phyloP scores from a whole-genome alignment of 2,888 invertebrate species.

The Aradus depressus region DNA sequence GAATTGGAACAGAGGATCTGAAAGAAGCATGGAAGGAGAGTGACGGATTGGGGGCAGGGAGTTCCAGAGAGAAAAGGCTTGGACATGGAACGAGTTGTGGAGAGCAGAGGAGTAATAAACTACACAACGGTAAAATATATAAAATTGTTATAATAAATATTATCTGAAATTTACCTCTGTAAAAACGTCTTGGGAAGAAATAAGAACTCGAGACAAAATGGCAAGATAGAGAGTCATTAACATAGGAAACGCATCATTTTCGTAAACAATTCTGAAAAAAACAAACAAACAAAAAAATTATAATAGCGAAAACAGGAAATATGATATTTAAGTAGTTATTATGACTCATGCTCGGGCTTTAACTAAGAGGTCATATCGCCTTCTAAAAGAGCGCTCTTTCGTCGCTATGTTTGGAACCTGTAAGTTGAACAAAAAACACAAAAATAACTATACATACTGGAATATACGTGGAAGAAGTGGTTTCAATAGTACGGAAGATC shows the following conservation, averaged over 20 bases:
- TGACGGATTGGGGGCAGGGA: too few species aligned
- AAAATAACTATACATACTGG: conserved; percentile 38
- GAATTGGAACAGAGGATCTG: too few species aligned
- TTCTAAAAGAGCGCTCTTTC: not conserved
- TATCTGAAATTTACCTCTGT: conserved; percentile 37
- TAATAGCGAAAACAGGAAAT: not conserved
- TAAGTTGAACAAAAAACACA: not conserved
- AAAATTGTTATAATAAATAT: too few species aligned
- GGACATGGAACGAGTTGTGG: too few species aligned
- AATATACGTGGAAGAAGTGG: conserved; percentile 50
- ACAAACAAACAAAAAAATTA: conserved; percentile 2
- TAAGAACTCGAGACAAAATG: conserved; percentile 63
- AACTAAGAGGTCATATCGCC: not conserved
- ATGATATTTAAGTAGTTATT: too few species aligned
- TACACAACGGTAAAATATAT: too few species aligned
- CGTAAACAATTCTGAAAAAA: conserved; percentile 49
- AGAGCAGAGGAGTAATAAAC: too few species aligned
- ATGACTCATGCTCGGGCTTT: too few species aligned
- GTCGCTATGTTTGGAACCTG: not conserved
- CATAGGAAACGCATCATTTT: conserved; percentile 57
- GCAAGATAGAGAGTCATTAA: conserved; percentile 67
- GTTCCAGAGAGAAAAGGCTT: too few species aligned
- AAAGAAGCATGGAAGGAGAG: too few species aligned
- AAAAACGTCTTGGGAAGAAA: conserved; percentile 45
- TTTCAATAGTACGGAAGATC: conserved; percentile 52